Conservation (phyloP, 92 coral and sea anemone genomes). For the Epizoanthus illoricatus region DNA sequence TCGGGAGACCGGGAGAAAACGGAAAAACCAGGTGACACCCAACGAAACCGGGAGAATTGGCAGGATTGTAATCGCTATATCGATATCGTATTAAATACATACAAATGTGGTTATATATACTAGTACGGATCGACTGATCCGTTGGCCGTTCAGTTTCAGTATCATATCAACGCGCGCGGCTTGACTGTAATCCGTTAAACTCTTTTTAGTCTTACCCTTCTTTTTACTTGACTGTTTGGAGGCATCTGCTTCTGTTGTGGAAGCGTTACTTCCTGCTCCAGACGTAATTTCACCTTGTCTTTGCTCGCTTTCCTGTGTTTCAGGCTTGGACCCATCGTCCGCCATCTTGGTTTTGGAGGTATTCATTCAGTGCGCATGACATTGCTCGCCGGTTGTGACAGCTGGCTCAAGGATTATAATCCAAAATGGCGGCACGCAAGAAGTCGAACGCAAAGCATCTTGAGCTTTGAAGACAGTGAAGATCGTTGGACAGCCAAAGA, state of each 20-base stretch:
- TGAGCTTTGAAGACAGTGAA: background rate
- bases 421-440: constrained; percentile 66
- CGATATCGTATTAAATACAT: too few relatives aligned
- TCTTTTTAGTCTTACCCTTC: constrained; percentile 7
- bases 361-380: constrained; percentile 3
- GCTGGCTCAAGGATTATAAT: constrained; percentile 59
- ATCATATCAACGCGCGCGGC: too few relatives aligned
- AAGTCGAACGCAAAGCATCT: background rate
- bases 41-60: too few relatives aligned
- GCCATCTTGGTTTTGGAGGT: constrained; percentile 72
- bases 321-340: constrained; percentile 52
- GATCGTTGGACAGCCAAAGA: background rate
- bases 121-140: too few relatives aligned
- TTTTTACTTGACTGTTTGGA: constrained; percentile 23
- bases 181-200: background rate
- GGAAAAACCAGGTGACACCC: too few relatives aligned
- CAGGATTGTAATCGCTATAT: too few relatives aligned
- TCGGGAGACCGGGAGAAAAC: too few relatives aligned
- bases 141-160: too few relatives aligned
- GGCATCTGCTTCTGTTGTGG: background rate
- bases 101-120: too few relatives aligned
- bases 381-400: constrained; percentile 36
- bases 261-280: background rate
- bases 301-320: background rate
- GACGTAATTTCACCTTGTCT: background rate